These are phyloP conservation scores for Arenaria interpres DNA, from an alignment of 2,113 vertebrate species.

Conservation along the genomic window DNA sequence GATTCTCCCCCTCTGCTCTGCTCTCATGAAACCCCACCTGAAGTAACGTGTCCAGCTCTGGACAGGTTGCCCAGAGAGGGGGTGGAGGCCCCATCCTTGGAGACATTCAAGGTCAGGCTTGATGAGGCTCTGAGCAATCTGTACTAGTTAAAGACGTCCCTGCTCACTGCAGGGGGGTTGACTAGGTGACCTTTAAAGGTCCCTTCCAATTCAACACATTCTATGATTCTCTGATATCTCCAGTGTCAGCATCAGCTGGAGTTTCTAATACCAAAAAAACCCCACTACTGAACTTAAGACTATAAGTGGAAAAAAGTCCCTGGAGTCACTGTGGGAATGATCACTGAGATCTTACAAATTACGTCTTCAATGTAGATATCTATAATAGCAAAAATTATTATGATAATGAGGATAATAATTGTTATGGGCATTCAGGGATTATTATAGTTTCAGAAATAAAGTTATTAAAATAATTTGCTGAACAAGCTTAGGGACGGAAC, in stretches of 20 bases:
- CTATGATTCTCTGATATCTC: background rate
- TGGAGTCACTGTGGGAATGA: background rate
- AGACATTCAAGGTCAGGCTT: too few species aligned
- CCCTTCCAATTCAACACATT: too few species aligned
- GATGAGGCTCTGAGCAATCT: too few species aligned
- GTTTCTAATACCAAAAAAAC: background rate
- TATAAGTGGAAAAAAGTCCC: background rate
- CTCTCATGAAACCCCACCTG: too few species aligned
- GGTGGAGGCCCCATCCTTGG: too few species aligned
- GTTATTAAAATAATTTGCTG: constrained; percentile 16
- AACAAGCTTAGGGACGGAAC: background rate
- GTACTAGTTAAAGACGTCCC: too few species aligned
- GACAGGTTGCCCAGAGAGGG: too few species aligned
- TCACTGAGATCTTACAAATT: background rate
- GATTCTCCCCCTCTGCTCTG: too few species aligned
- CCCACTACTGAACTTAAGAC: background rate
- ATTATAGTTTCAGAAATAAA: background rate
- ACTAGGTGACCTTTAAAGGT: too few species aligned
- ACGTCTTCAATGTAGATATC: background rate
- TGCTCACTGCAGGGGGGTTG: too few species aligned
- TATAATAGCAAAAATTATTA: background rate
- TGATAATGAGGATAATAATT: background rate
- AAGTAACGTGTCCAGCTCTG: too few species aligned
- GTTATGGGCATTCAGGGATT: background rate
- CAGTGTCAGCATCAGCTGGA: background rate